Percentiles rank a stretch among this genome's conserved stretches.
Evolutionary conservation across 2,797 vertebrate species (phyloP).

Genomic region (Huso huso): DNA sequence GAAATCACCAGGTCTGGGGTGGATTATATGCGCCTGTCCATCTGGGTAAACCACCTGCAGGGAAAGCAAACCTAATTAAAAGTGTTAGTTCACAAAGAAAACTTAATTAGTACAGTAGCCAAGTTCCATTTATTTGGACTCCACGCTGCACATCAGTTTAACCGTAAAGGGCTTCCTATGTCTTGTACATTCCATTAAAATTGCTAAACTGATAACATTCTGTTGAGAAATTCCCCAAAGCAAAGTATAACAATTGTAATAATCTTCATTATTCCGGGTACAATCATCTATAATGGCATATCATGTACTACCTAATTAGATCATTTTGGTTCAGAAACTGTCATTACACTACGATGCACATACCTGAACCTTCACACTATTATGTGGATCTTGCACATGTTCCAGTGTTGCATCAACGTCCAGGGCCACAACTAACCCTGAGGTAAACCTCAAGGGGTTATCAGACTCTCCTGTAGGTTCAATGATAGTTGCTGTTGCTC

Average conservation of each 20-base stretch:
- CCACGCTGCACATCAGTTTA: too few species aligned
- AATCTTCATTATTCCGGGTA: too few species aligned
- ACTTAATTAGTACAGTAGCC: too few species aligned
- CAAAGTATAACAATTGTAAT: too few species aligned
- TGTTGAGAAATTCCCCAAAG: too few species aligned
- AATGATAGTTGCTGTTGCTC: constrained; percentile 81
- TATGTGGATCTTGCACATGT: constrained; percentile 83
- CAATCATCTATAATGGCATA: too few species aligned
- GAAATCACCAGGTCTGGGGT: constrained; percentile 90
- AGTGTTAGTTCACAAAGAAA: background rate
- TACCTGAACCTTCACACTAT: constrained; percentile 86
- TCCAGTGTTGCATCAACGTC: constrained; percentile 89
- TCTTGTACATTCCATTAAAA: too few species aligned
- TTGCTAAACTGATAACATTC: too few species aligned
- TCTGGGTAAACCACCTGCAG: constrained; percentile 86
- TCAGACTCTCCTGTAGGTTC: constrained; percentile 92
- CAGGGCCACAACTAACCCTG: constrained; percentile 83
- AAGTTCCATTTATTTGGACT: too few species aligned
- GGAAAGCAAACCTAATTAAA: background rate
- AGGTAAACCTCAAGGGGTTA: constrained; percentile 85
- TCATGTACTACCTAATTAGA: too few species aligned
- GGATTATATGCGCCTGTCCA: constrained; percentile 88
- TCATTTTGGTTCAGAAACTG: background rate
- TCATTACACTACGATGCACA: background rate
- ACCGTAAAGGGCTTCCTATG: too few species aligned